Evolutionary conservation across 1,140 invertebrate genomes (phyloP).

Genomic region (Papilio machaon): DNA sequence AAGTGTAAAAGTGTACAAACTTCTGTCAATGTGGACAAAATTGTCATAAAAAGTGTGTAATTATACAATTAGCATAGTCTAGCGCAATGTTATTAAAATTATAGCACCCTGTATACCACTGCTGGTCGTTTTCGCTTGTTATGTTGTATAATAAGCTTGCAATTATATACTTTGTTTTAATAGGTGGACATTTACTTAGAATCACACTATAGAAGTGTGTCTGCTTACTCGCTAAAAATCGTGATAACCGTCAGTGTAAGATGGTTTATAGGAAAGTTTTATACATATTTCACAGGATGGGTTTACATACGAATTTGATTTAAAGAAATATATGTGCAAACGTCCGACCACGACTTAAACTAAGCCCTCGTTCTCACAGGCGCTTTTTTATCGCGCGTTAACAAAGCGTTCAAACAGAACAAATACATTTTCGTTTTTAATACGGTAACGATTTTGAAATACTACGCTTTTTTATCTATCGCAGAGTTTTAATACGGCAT

Average conservation of each 20-base stretch:
- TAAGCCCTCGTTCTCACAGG: too few relatives aligned
- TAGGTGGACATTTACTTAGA: neutral
- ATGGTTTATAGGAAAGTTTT: too few relatives aligned
- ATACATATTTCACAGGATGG: too few relatives aligned
- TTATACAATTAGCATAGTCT: constrained; percentile 11
- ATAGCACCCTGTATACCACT: constrained; percentile 27
- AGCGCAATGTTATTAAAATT: constrained; percentile 20
- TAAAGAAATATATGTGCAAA: too few relatives aligned
- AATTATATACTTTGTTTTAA: constrained; percentile 37
- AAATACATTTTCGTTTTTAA: too few relatives aligned
- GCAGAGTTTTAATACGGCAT: too few relatives aligned
- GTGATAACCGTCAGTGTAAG: neutral
- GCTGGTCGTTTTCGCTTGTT: constrained; percentile 22
- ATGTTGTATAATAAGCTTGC: constrained; percentile 31
- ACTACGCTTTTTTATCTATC: too few relatives aligned
- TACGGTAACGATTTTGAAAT: too few relatives aligned
- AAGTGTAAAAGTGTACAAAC: neutral
- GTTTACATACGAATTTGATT: too few relatives aligned
- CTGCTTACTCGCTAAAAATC: neutral
- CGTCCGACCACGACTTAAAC: too few relatives aligned
- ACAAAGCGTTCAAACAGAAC: too few relatives aligned
- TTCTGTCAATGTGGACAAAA: neutral
- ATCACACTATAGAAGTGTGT: neutral
- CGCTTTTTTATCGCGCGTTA: too few relatives aligned
- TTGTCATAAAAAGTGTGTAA: constrained; percentile 30